Evolutionary conservation across 2,888 invertebrate species (phyloP).

Genomic region (Drosophila mimica): DNA sequence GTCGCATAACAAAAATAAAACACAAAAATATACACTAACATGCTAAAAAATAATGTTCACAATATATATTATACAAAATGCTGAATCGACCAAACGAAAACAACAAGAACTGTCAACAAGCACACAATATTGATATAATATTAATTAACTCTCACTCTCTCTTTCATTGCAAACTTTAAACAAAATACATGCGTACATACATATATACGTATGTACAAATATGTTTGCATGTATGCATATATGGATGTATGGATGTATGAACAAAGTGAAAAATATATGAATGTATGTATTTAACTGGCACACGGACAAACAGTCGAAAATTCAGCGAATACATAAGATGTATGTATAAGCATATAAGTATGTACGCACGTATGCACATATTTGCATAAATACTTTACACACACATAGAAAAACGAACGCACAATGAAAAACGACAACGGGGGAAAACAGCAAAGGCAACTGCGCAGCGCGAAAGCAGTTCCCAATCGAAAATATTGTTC

Average conservation of each 20-base stretch:
- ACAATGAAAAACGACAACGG: slow-evolving; percentile 42
- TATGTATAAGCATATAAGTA: slow-evolving; percentile 31
- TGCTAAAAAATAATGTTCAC: slow-evolving; percentile 12
- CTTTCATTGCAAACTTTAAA: slow-evolving; percentile 41
- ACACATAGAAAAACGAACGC: slow-evolving; percentile 7
- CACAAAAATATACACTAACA: slow-evolving; percentile 37
- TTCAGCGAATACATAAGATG: slow-evolving; percentile 36
- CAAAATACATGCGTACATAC: slow-evolving; percentile 10
- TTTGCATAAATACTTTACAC: slow-evolving; percentile 28
- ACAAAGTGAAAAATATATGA: slow-evolving; percentile 39
- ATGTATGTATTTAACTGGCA: slow-evolving; percentile 30
- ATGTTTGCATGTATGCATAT: background rate
- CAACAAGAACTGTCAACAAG: slow-evolving; percentile 10
- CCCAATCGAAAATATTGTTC: slow-evolving; percentile 47
- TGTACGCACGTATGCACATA: slow-evolving; percentile 1
- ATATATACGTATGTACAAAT: slow-evolving; percentile 15
- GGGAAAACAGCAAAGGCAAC: slow-evolving; percentile 48
- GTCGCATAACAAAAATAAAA: slow-evolving; percentile 57
- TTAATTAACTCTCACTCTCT: slow-evolving; percentile 51
- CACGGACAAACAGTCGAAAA: slow-evolving; percentile 35
- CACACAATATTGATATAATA: slow-evolving; percentile 26
- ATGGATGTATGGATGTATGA: slow-evolving; percentile 17
- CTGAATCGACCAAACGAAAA: slow-evolving; percentile 16
- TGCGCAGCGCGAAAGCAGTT: slow-evolving; percentile 60
- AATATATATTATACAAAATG: slow-evolving; percentile 30